Evolutionary conservation across 2,113 vertebrate genomes (phyloP), one percentile per base, ranked within the genome.

Genomic region (Pogonocichla stellata): DNA sequence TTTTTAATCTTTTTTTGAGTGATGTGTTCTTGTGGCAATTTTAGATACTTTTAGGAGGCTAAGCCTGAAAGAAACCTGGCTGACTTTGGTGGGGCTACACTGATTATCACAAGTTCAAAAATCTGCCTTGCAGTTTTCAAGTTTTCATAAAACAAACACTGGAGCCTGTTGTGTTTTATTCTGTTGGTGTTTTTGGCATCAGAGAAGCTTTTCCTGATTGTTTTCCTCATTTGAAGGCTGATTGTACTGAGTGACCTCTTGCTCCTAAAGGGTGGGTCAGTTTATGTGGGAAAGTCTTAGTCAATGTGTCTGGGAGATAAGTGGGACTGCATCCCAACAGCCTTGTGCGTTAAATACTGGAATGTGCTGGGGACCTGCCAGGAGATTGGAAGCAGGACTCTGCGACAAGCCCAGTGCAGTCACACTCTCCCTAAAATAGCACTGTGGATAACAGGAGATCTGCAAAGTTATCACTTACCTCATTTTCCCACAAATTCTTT

Each of bases 341-440:
- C 20, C 25, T 66, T 93, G 92, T 96, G 74, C 67, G 22, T 95
- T 82, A 89, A 65, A 87, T 77, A 43, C 86, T 70, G 95, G 98
- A 98, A 97, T 98, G 95, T 92, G 53, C 81, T 97, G 98, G 96
- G 97, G 42, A 74, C 45, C 53, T 95, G 97, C 97, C 98, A 97
- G 96, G 80, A 94, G 95, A 94, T 96, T 96, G 97, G 95, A 90
- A 97, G 84, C 93, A 92, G 96, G 83, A 86, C 97, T 96, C 80
- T 97, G 97, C 93, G 84, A 97, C 95, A 96, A 93, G 93, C 82
- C 36, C 19, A 50, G 93, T 80, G 96, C 93, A 96, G 92, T 94
- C 93, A 92, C 78, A 88, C 80, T 96, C 78, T 90, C 91, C 94
- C 95, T 92, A 96, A 97, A 97, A 98, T 97, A 98, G 97, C 91